Percentiles rank a stretch among this genome's conserved stretches.
These are phyloP conservation scores for Rhinella marina DNA, from an alignment of 2,797 vertebrate species.

Conservation along the genomic window DNA sequence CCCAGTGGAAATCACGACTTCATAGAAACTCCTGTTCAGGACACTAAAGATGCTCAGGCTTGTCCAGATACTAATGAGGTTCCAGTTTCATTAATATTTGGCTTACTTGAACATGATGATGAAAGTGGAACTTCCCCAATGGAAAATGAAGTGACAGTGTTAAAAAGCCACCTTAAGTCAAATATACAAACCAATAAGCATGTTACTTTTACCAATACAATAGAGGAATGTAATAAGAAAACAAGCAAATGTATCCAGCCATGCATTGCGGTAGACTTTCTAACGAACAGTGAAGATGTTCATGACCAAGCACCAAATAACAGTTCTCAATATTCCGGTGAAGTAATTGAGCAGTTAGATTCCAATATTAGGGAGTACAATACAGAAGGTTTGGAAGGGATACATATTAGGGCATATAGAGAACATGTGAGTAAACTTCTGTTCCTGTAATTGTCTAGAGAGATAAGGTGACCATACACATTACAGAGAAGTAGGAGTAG, in stretches of 20 bases:
- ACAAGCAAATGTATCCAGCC: neutral
- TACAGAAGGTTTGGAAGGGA: neutral
- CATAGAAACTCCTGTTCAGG: neutral
- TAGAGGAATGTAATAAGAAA: neutral
- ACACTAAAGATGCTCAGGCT: conserved; percentile 49
- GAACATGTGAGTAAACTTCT: conserved; percentile 43
- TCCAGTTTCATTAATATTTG: conserved; percentile 71
- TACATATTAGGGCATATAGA: neutral
- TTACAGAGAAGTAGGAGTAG: too few relatives aligned
- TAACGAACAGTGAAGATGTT: neutral
- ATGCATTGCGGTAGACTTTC: neutral
- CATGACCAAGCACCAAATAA: neutral
- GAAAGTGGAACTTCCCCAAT: conserved; percentile 54
- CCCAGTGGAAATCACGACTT: neutral
- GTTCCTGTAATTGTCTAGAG: neutral
- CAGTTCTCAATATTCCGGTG: neutral
- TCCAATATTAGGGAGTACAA: conserved; percentile 3
- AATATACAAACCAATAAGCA: neutral
- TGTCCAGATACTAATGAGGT: conserved; percentile 60
- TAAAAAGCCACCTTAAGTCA: neutral
- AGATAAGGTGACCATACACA: neutral
- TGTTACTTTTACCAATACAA: neutral
- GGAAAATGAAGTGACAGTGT: conserved; percentile 10
- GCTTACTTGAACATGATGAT: conserved; percentile 61
- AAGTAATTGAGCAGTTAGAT: conserved; percentile 13